Conservation (phyloP, 1,140 invertebrate genomes). For the Bombus confusus region DNA sequence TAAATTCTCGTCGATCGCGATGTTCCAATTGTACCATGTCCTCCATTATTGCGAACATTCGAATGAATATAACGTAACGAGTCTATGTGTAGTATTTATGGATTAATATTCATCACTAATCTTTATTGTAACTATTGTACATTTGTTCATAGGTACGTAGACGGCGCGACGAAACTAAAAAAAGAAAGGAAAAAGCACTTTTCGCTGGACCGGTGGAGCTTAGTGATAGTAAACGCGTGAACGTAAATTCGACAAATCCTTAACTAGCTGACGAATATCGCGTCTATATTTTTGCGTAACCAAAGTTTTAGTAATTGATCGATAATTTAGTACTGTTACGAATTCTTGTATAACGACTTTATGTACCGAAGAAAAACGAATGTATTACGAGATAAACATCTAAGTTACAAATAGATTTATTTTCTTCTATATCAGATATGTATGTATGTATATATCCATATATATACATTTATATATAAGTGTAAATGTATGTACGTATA, state of each 20-base stretch:
- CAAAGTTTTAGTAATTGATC: slow-evolving; percentile 76
- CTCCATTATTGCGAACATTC: slow-evolving; percentile 50
- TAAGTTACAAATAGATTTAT: slow-evolving; percentile 76
- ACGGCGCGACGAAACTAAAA: slow-evolving; percentile 13
- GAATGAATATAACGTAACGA: slow-evolving; percentile 64
- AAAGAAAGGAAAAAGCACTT: background rate
- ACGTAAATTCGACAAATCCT: slow-evolving; percentile 36
- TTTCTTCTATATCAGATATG: slow-evolving; percentile 49
- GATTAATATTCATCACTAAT: slow-evolving; percentile 67
- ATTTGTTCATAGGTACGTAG: slow-evolving; percentile 77
- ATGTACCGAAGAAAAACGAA: slow-evolving; percentile 27
- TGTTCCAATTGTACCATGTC: background rate
- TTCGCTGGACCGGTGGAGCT: background rate
- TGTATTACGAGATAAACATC: slow-evolving; percentile 36
- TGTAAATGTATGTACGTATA: background rate
- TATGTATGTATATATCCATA: slow-evolving; percentile 22
- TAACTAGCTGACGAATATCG: slow-evolving; percentile 62
- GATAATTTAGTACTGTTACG: slow-evolving; percentile 56
- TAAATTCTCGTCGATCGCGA: background rate
- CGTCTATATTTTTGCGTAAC: slow-evolving; percentile 81
- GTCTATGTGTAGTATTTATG: slow-evolving; percentile 71
- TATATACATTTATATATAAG: background rate
- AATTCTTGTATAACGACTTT: slow-evolving; percentile 51
- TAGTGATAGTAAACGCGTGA: slow-evolving; percentile 39
- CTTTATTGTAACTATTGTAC: slow-evolving; percentile 77